Evolutionary conservation across 1,140 invertebrate genomes (phyloP), one percentile per base, ranked within the genome.

Genomic region (Aphaenogaster floridana): DNA sequence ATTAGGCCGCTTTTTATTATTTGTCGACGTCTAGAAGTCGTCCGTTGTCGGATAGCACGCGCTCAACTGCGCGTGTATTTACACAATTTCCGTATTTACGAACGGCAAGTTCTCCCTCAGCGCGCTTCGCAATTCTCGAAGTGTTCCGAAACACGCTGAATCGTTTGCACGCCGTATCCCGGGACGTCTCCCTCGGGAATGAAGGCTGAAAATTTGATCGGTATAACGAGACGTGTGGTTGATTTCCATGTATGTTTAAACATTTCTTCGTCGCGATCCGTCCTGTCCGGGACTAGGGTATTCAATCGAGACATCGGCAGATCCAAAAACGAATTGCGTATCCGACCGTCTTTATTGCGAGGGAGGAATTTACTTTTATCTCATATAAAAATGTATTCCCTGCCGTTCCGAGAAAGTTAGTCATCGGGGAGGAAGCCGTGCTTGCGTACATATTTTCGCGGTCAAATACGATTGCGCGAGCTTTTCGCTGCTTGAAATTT

Each of bases 171-270:
- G 34, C 5, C 13, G 21, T 9, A 74, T 39, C 50, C 3, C 52
- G 8, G 36, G n/a, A 45, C 9, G 15, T n/a, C 57, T 78, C 57
- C 42, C 39, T 13, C 42, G 57, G 54, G 39, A 64, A 2, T 52
- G 28, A 54, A 74, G 4, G 28, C 9, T 45, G 42, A 64, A 78
- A 64, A 45, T 64, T 63, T 78, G 39, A n/a, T 80, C 8, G 15
- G 13, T 36, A 39, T 39, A 52, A 68, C 45, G 45, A 36, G 17
- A 69, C 8, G 39, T 7, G 15, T 34, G 45, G 5, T 21, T 15
- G 8, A 66, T 79, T 66, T 50, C 52, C 61, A 79, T 79, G 11
- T 21, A 79, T 79, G 45, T 79, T 79, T 68, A 68, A 79, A 68
- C 61, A 79, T 50, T 15, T 39, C 72, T 45, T 78, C 7, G 74